Evolutionary conservation across 35 echinoderm and acorn worm genomes (phyloP).

Genomic region (Apostichopus californicus): DNA sequence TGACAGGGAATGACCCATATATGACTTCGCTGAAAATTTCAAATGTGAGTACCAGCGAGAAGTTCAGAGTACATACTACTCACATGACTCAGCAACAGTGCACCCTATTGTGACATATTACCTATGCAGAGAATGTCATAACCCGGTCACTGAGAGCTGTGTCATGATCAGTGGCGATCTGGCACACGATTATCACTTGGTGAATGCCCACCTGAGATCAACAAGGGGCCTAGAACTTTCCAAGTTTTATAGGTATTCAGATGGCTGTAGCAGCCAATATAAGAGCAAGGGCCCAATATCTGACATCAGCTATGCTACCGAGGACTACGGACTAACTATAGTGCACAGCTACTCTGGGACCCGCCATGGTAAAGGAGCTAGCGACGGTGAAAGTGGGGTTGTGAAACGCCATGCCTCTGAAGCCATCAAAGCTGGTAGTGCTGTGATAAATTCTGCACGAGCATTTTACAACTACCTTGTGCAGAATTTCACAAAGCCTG

Average conservation of each 20-base stretch:
- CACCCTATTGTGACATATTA: constrained; percentile 69
- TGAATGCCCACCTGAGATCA: not conserved
- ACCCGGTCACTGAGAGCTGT: not conserved
- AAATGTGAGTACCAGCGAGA: constrained; percentile 54
- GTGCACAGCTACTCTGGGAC: constrained; percentile 66
- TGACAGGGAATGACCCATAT: no score
- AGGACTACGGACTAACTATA: constrained; percentile 63
- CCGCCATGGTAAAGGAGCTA: constrained; percentile 78
- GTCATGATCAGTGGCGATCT: constrained; percentile 45
- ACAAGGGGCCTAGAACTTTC: constrained; percentile 5
- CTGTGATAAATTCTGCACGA: no score
- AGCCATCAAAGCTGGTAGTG: constrained; percentile 59
- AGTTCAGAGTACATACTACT: constrained; percentile 59
- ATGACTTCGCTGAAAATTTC: constrained; percentile 70
- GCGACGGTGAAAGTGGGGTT: constrained; percentile 81
- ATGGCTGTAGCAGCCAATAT: constrained; percentile 10
- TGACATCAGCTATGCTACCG: constrained; percentile 64
- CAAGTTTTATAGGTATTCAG: constrained; percentile 57
- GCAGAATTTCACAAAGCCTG: no score
- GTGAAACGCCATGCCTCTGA: constrained; percentile 54
- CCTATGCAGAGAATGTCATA: constrained; percentile 14
- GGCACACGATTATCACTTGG: constrained; percentile 21
- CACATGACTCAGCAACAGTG: constrained; percentile 34
- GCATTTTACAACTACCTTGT: no score
- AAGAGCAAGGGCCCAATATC: no score